These are phyloP conservation scores for Carterocephalus palaemon DNA, from an alignment of 2,888 invertebrate species.

Conservation along the genomic window DNA sequence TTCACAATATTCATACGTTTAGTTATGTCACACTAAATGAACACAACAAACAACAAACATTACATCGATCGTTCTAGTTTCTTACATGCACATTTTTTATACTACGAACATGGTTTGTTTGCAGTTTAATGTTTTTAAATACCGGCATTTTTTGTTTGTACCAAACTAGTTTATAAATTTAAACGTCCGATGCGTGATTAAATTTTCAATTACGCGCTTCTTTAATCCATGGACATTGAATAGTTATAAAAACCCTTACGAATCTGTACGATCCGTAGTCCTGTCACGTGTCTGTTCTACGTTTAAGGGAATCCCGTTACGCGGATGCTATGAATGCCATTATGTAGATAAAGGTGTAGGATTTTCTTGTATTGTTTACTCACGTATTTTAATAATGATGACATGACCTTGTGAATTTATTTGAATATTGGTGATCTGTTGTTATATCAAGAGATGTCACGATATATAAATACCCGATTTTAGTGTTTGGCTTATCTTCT, in stretches of 20 bases:
- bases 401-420: no score
- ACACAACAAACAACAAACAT: constrained; percentile 12
- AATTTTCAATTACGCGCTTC: constrained; percentile 28
- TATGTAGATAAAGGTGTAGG: neutral
- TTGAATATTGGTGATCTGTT: no score
- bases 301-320: constrained; percentile 36
- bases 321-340: constrained; percentile 27
- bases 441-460: no score
- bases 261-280: constrained; percentile 33
- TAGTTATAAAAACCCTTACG: constrained; percentile 35
- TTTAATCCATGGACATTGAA: constrained; percentile 31
- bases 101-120: neutral
- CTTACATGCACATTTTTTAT: constrained; percentile 12
- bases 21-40: constrained; percentile 16
- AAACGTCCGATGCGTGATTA: constrained; percentile 16
- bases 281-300: constrained; percentile 30
- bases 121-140: constrained; percentile 2
- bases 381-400: neutral
- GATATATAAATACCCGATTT: no score
- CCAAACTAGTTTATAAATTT: constrained; percentile 14
- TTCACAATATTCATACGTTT: constrained; percentile 5
- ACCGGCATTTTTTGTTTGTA: constrained; percentile 6
- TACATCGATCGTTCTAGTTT: constrained; percentile 13
- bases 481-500: no score
- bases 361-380: neutral